Conservation (phyloP, 2,797 vertebrate species). For the Stomatorhinus walkeri region DNA sequence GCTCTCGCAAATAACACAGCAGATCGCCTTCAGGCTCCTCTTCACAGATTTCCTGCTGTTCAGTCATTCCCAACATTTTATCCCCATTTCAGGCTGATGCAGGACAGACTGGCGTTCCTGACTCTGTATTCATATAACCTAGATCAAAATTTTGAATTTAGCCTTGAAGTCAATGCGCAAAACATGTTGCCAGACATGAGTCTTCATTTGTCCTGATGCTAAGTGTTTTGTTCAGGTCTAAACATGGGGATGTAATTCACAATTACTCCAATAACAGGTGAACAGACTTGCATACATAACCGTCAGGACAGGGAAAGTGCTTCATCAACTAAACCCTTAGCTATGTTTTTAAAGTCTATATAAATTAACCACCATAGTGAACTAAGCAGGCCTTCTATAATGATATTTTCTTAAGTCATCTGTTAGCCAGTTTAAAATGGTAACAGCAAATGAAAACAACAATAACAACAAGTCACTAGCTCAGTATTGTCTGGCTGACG, state of each 20-base stretch:
- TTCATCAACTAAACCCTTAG: background rate
- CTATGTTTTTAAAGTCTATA: conserved; percentile 1
- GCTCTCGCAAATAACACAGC: background rate
- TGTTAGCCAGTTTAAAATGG: background rate
- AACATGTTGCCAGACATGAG: background rate
- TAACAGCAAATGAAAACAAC: background rate
- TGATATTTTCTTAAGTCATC: background rate
- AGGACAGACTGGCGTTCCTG: background rate
- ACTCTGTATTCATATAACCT: background rate
- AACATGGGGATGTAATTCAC: background rate
- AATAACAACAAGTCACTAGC: background rate
- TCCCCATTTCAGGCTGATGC: background rate
- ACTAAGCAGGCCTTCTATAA: background rate
- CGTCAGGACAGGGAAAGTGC: background rate
- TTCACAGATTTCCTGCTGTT: background rate
- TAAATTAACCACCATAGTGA: background rate
- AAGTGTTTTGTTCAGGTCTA: background rate
- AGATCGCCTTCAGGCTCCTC: background rate
- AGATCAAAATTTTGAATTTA: background rate
- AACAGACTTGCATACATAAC: background rate
- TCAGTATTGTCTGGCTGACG: background rate
- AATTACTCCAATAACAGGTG: background rate
- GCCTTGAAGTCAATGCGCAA: background rate
- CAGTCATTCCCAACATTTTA: background rate
- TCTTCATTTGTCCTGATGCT: background rate